phyloP scores from a whole-genome alignment of 2,888 invertebrate species.

The Parthenolecanium corni region DNA sequence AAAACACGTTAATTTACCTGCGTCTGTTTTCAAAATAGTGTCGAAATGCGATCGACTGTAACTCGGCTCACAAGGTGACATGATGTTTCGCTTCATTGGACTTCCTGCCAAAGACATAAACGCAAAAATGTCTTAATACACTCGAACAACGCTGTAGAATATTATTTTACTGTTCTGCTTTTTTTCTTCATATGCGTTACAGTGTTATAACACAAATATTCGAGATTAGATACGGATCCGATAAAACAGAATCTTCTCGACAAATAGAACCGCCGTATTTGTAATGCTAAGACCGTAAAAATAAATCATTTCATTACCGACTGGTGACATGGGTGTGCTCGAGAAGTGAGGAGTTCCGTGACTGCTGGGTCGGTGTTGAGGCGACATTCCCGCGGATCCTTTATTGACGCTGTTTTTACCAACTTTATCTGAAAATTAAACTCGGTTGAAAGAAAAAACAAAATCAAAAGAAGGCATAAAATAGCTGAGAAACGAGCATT shows the following conservation, averaged over 20 bases:
- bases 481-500: slow-evolving; percentile 31
- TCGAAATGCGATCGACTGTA: slow-evolving; percentile 63
- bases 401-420: background rate
- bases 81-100: slow-evolving; percentile 40
- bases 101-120: slow-evolving; percentile 36
- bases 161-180: background rate
- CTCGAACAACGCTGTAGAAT: background rate
- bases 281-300: too few species aligned
- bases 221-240: too few species aligned
- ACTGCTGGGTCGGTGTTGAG: slow-evolving; percentile 37
- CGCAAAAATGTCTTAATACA: background rate
- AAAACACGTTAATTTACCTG: slow-evolving; percentile 13
- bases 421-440: slow-evolving; percentile 12
- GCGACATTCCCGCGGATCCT: slow-evolving; percentile 33
- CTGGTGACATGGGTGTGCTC: slow-evolving; percentile 24
- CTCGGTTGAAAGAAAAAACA: too few species aligned
- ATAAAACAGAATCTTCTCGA: too few species aligned
- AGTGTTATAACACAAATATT: too few species aligned
- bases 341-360: slow-evolving; percentile 20
- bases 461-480: too few species aligned
- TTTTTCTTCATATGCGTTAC: too few species aligned
- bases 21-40: slow-evolving; percentile 37
- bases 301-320: slow-evolving; percentile 1
- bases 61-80: slow-evolving; percentile 42
- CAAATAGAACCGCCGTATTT: too few species aligned